Conservation (phyloP, 2,797 vertebrate species). For the Argyrosomus regius region DNA sequence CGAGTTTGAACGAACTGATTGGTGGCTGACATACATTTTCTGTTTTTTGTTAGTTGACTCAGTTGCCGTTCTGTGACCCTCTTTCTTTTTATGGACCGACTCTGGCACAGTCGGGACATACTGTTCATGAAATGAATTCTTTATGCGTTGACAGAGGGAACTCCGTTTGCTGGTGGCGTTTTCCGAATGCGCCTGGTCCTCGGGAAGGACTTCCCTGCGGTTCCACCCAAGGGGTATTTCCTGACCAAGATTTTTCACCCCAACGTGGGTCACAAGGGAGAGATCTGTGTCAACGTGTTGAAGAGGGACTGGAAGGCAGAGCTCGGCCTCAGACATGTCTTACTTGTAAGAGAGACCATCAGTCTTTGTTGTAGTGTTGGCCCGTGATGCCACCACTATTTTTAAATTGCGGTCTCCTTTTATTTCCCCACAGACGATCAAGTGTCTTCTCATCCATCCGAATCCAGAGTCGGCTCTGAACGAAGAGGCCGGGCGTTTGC, state of each 20-base stretch:
- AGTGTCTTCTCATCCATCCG: conserved; percentile 96
- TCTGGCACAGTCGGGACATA: conserved; percentile 44
- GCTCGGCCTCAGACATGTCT: conserved; percentile 92
- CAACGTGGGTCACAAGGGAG: conserved; percentile 93
- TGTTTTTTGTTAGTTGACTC: conserved; percentile 16
- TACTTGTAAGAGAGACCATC: conserved; percentile 85
- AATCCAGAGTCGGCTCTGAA: conserved; percentile 95
- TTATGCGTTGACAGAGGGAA: conserved; percentile 89
- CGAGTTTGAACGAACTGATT: neutral
- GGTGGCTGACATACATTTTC: neutral
- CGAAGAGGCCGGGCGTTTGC: conserved; percentile 92
- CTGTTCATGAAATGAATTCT: conserved; percentile 75
- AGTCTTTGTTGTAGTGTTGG: neutral
- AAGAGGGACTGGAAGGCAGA: conserved; percentile 96
- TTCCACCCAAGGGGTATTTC: conserved; percentile 95
- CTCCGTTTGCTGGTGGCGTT: conserved; percentile 93
- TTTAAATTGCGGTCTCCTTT: neutral
- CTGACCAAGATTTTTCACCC: conserved; percentile 97
- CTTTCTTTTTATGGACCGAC: conserved; percentile 32
- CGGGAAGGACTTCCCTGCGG: conserved; percentile 95
- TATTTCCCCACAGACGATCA: conserved; percentile 88
- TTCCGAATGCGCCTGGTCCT: conserved; percentile 95
- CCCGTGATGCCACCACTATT: neutral
- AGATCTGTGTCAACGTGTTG: conserved; percentile 96
- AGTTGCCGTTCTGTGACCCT: conserved; percentile 39